Evolutionary conservation across 2,113 vertebrate genomes (phyloP), one percentile per base, ranked within the genome.

Genomic region (Hemiscyllium ocellatum): DNA sequence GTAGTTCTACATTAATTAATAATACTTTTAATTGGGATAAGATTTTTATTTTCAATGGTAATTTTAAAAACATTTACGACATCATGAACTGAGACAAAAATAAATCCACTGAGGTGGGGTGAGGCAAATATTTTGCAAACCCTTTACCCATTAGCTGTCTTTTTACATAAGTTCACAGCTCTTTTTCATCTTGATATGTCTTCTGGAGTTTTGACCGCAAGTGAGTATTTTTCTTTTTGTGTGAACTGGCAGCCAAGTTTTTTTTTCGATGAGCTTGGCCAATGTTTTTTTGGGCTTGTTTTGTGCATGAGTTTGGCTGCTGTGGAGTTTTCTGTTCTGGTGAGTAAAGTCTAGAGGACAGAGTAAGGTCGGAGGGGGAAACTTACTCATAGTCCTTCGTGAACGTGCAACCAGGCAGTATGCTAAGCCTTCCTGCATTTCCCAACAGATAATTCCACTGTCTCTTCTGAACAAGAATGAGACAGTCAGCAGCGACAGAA

Each of bases 201-300:
- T 93, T 93, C 89, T 93, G 61, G 61, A 93, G 29, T n/a, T 37
- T n/a, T 93, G 89, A 93, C 89, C 89, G 66, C 89, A 93, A 93
- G 87, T 90, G 87, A 90, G 89, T 93, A 93, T 66, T 93, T 93
- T 93, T 93, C 89, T 93, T 93, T 93, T 93, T 65, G 61, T 66
- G 33, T 93, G 89, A n/a, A 93, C 89, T 19, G n/a, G 89, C 89
- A 93, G 89, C 89, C 89, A 93, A 93, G 61, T 93, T 93, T 93
- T 93, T 86, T 87, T 87, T 93, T 66, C 61, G 65, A 37, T 93
- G 89, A 93, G 89, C 89, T 68, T 66, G 89, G 61, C 89, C 89
- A 93, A 66, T 93, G 61, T 93, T 93, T 93, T 93, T 93, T 93
- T 66, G 89, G 89, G 89, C 89, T 93, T 93, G 89, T 93, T 93